Evolutionary conservation across 2,113 vertebrate species (phyloP), one percentile per base, ranked within the genome.

Genomic region (Pagrus major): DNA sequence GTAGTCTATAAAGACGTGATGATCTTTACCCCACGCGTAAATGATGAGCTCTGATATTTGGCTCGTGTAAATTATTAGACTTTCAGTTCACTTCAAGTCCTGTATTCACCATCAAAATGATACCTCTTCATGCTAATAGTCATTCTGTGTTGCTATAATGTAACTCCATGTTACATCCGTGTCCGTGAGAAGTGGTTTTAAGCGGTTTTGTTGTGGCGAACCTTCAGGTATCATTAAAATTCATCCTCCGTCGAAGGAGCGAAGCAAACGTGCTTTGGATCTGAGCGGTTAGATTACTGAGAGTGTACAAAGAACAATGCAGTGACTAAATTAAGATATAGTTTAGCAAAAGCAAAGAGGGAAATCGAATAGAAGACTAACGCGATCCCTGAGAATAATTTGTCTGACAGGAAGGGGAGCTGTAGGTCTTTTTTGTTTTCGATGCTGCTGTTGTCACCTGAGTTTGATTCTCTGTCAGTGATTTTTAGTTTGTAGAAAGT

Each of bases 401-500:
- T 27, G 78, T 85, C 27, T 80, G 82, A 81, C 59, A 78, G 69
- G 76, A 87, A 89, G 81, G 86, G 86, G 91, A 89, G 76, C 82
- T 81, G 86, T 60, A 69, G 77, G 84, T 87, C 81, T 89, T 88
- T 89, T 84, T 89, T 84, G 74, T 79, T 88, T 89, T 80, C 88
- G 87, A 93, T 94, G 94, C 93, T 95, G 94, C 94, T 95, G 92
- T 90, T 84, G 87, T 93, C 84, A 81, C 86, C 85, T 82, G 85
- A 86, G 79, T 91, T 92, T 89, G 85, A 91, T 80, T 89, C 85
- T 84, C 69, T 79, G 70, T 91, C 86, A 81, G 86, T 88, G 83
- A 91, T 81, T 88, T 76, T 81, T 88, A 80, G 81, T 91, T 88
- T 89, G 78, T 89, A 87, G 87, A 86, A 89, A 81, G 65, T 79